Conservation (phyloP, 2,888 invertebrate genomes). For the Phyto melanocephala region DNA sequence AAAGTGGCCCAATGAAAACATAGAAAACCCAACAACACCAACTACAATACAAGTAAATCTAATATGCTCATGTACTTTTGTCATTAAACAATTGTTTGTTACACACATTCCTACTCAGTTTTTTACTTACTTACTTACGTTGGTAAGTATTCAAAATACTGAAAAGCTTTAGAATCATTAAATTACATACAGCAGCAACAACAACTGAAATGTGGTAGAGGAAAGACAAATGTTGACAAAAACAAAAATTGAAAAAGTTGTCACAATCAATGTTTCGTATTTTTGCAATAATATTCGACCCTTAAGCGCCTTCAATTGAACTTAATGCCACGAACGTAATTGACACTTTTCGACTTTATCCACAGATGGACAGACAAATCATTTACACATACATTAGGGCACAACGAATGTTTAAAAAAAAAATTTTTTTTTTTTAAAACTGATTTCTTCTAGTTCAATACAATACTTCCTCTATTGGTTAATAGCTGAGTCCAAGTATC, state of each 20-base stretch:
- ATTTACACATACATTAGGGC: background rate
- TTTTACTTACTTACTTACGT: too few species aligned
- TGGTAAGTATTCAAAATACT: background rate
- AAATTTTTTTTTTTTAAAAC: too few species aligned
- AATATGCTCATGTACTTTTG: conserved; percentile 20
- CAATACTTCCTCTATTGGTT: too few species aligned
- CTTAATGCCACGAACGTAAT: conserved; percentile 60
- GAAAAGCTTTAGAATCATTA: conserved; percentile 24
- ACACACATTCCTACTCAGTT: background rate
- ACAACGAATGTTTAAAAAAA: background rate
- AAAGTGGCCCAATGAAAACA: conserved; percentile 6
- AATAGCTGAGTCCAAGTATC: too few species aligned
- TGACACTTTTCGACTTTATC: conserved; percentile 51
- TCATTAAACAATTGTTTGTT: conserved; percentile 6
- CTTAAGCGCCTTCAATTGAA: conserved; percentile 59
- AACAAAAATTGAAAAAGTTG: background rate
- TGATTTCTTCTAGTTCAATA: too few species aligned
- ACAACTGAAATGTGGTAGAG: background rate
- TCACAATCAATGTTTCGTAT: conserved; percentile 53
- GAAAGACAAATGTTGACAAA: background rate
- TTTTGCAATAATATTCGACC: conserved; percentile 39
- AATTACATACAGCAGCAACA: background rate
- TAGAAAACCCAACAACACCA: background rate
- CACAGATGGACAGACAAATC: background rate
- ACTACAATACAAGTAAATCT: background rate